Percentiles rank a stretch among this genome's conserved stretches.
These are phyloP conservation scores for Styela clava DNA, from an alignment of 23 tunicate species.

Conservation along the genomic window DNA sequence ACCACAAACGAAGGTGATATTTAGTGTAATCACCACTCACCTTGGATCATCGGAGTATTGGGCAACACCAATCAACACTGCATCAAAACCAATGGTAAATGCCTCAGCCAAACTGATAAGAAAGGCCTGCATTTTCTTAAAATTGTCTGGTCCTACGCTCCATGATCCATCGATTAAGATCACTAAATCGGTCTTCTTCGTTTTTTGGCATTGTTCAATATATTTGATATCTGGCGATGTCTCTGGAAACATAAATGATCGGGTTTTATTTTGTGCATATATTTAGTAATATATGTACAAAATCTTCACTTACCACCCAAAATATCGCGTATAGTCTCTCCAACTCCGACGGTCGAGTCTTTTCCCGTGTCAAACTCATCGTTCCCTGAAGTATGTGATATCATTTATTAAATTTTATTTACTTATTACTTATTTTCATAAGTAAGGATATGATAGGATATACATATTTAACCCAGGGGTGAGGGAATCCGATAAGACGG, in stretches of 20 bases:
- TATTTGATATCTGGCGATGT: conserved; percentile 21
- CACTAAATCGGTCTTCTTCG: conserved; percentile 81
- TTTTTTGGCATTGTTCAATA: conserved; percentile 68
- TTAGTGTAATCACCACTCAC: conserved; percentile 8
- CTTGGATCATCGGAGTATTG: conserved; percentile 97
- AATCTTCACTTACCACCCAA: background rate
- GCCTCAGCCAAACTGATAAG: conserved; percentile 74
- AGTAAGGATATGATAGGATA: no score
- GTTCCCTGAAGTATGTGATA: background rate
- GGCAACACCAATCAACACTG: conserved; percentile 75
- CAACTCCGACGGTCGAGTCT: background rate
- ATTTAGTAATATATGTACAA: no score
- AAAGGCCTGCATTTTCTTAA: conserved; percentile 70
- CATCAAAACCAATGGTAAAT: conserved; percentile 68
- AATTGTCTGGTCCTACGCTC: conserved; percentile 91
- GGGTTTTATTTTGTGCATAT: no score
- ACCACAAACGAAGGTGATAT: background rate
- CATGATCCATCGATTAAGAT: conserved; percentile 95
- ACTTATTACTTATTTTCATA: no score
- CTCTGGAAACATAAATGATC: no score
- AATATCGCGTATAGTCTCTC: background rate
- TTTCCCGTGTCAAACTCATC: background rate
- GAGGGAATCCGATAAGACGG: no score
- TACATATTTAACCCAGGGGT: no score
- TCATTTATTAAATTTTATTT: background rate